These are phyloP conservation scores for Saccostrea echinata DNA, from an alignment of 1,140 invertebrate genomes.

Conservation along the genomic window DNA sequence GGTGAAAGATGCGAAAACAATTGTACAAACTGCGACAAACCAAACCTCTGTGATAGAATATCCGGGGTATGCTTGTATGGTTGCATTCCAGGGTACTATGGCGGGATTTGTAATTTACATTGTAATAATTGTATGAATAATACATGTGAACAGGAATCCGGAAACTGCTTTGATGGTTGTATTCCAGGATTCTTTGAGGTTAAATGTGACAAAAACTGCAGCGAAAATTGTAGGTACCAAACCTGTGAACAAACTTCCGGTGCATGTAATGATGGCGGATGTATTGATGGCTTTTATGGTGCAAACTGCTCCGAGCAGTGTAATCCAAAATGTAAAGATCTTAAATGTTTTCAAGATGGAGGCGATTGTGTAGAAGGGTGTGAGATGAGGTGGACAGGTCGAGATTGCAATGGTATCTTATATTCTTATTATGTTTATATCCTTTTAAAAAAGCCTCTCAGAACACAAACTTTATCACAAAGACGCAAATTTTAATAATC, in stretches of 20 bases:
- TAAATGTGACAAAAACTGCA: neutral
- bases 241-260: neutral
- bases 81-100: neutral
- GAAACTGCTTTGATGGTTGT: neutral
- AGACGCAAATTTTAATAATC: no score
- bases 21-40: neutral
- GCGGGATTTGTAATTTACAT: neutral
- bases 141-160: neutral
- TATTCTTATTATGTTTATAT: no score
- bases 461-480: no score
- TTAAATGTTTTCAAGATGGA: neutral
- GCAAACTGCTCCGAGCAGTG: neutral
- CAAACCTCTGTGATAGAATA: neutral
- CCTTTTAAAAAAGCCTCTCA: no score
- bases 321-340: neutral
- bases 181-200: neutral
- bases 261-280: neutral
- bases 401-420: neutral
- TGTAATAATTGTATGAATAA: neutral
- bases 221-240: neutral
- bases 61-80: neutral
- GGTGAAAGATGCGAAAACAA: neutral
- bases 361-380: neutral
- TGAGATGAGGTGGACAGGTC: neutral
- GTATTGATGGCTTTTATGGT: neutral